phyloP scores from a whole-genome alignment of 2,888 invertebrate genomes.

The Eremobia ochroleuca region DNA sequence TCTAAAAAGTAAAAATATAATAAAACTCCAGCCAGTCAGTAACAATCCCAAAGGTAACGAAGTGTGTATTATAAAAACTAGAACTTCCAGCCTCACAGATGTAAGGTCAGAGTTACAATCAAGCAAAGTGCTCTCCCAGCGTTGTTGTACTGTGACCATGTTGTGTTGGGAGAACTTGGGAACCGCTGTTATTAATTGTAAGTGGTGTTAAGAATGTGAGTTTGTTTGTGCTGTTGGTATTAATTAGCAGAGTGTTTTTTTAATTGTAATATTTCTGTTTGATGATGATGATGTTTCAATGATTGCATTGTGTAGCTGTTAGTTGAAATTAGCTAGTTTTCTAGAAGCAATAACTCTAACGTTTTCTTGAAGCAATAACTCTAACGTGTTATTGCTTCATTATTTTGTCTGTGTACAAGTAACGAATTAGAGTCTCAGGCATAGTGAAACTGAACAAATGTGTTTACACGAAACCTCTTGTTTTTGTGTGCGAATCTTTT shows the following conservation, averaged over 20 bases:
- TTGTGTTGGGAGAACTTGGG: constrained; percentile 17
- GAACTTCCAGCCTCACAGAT: constrained; percentile 51
- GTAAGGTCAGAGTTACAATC: constrained; percentile 57
- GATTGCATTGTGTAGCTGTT: too few species aligned
- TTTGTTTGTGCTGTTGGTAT: not conserved
- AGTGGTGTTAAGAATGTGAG: not conserved
- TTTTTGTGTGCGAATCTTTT: too few species aligned
- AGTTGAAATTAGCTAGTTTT: too few species aligned
- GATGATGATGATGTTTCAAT: too few species aligned
- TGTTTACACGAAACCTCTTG: too few species aligned
- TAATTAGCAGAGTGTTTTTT: not conserved
- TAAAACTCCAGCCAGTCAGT: not conserved
- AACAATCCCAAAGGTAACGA: constrained; percentile 35
- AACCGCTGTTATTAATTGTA: constrained; percentile 2
- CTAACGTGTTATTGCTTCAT: too few species aligned
- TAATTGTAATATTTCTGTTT: not conserved
- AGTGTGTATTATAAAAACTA: constrained; percentile 23
- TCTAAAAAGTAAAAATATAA: too few species aligned
- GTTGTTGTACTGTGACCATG: constrained; percentile 43
- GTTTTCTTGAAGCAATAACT: too few species aligned
- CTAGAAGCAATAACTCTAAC: too few species aligned
- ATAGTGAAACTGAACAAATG: too few species aligned
- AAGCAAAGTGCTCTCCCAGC: constrained; percentile 57
- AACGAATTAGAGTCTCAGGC: too few species aligned
- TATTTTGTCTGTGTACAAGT: too few species aligned